Evolutionary conservation across 1,140 invertebrate species (phyloP).

Genomic region (Musca domestica): DNA sequence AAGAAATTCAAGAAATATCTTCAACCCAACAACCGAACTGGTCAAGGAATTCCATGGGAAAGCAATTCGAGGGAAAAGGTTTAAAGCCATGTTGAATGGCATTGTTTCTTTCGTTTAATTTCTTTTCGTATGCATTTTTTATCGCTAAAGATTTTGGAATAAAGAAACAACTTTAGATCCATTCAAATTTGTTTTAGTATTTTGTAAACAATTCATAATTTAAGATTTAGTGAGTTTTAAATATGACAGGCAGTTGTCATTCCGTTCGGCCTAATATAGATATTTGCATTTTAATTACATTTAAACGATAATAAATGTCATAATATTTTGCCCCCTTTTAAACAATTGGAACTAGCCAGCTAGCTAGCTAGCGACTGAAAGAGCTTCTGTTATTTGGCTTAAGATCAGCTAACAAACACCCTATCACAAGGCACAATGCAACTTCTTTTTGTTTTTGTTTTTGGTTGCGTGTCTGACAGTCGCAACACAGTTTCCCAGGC

Average conservation of each 20-base stretch:
- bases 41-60: not conserved
- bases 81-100: not conserved
- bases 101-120: too few relatives aligned
- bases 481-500: too few relatives aligned
- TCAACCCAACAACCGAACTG: not conserved
- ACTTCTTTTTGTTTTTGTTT: not conserved
- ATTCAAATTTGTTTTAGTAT: not conserved
- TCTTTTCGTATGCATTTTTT: too few relatives aligned
- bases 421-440: not conserved
- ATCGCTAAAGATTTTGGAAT: too few relatives aligned
- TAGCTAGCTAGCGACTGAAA: not conserved
- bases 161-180: not conserved
- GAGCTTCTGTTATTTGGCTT: constrained; percentile 3
- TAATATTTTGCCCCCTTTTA: not conserved
- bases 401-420: not conserved
- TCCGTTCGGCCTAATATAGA: too few relatives aligned
- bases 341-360: not conserved
- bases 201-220: constrained; percentile 6
- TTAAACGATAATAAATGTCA: constrained; percentile 16
- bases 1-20: constrained; percentile 3
- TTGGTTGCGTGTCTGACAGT: not conserved
- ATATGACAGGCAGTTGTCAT: too few relatives aligned
- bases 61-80: not conserved
- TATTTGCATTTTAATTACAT: not conserved
- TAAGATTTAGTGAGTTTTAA: not conserved